phyloP scores from a whole-genome alignment of 2,113 vertebrate genomes.

The Helogale parvula region DNA sequence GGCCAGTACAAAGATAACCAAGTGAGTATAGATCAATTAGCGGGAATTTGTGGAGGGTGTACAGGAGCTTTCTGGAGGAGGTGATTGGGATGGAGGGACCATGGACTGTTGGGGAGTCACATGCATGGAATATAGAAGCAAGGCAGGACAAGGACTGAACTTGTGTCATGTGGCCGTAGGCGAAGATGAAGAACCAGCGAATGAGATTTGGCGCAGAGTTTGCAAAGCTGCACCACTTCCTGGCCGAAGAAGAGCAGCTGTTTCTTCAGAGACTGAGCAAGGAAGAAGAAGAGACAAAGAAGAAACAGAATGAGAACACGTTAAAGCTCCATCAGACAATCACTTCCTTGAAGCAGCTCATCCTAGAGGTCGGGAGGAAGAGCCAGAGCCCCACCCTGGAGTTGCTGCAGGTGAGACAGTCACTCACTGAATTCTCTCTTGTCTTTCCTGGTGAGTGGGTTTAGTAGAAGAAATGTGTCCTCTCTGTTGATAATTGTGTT shows the following conservation, averaged over 20 bases:
- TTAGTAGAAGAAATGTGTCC: not conserved
- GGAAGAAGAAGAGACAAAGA: slow-evolving; percentile 43
- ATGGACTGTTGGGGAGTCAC: not conserved
- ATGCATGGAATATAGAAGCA: not conserved
- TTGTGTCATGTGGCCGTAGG: not conserved
- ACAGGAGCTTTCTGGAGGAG: not conserved
- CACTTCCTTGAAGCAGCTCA: slow-evolving; percentile 4
- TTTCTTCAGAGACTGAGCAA: slow-evolving; percentile 35
- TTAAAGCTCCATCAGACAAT: not conserved
- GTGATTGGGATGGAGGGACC: not conserved
- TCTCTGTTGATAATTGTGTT: not conserved
- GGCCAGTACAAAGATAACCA: not conserved
- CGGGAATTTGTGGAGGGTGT: not conserved
- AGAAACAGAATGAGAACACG: not conserved
- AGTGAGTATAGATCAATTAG: not conserved
- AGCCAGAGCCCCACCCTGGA: slow-evolving; percentile 1
- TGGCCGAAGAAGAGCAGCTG: slow-evolving; percentile 22
- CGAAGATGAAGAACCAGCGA: slow-evolving; percentile 30
- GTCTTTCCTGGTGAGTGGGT: not conserved
- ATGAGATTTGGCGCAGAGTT: not conserved
- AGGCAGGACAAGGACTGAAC: not conserved
- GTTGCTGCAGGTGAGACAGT: slow-evolving; percentile 48
- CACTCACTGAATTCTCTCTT: too few species aligned
- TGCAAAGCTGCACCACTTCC: slow-evolving; percentile 47
- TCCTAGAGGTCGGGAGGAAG: not conserved